Evolutionary conservation across 2,113 vertebrate genomes (phyloP).

Genomic region (Anhinga anhinga): DNA sequence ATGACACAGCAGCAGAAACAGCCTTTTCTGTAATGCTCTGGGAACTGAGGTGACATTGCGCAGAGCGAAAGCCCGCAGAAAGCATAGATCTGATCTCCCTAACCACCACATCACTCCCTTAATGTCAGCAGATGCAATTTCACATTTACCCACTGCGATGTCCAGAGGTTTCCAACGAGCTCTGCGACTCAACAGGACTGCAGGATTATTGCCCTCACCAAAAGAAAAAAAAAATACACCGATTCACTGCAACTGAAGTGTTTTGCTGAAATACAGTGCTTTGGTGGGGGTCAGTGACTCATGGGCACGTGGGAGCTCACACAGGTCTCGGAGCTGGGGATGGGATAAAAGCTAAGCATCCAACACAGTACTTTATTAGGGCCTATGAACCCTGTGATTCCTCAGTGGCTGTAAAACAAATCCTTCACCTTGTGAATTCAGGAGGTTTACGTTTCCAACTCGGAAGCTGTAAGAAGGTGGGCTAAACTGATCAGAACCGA

Average conservation of each 20-base stretch:
- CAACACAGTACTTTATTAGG: accelerated
- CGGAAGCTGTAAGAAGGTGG: neutral
- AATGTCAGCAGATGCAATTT: accelerated
- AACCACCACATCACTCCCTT: neutral
- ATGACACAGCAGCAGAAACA: neutral
- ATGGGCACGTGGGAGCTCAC: accelerated
- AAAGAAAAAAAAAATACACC: neutral
- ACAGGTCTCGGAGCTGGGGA: neutral
- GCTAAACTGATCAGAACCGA: neutral
- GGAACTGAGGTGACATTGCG: neutral
- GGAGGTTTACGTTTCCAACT: neutral
- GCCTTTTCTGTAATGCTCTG: neutral
- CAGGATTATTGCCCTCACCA: neutral
- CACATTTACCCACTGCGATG: neutral
- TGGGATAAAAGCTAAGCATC: neutral
- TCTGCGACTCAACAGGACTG: neutral
- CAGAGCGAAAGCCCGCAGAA: neutral
- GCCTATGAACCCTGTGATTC: neutral
- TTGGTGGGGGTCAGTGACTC: neutral
- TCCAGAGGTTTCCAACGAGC: neutral
- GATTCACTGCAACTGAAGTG: neutral
- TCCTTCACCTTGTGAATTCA: neutral
- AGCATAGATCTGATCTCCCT: neutral
- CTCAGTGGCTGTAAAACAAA: neutral
- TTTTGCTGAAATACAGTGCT: neutral